Base-by-base conservation (phyloP, 2,113 vertebrate genomes). In the Triplophysa siluroides region DNA sequence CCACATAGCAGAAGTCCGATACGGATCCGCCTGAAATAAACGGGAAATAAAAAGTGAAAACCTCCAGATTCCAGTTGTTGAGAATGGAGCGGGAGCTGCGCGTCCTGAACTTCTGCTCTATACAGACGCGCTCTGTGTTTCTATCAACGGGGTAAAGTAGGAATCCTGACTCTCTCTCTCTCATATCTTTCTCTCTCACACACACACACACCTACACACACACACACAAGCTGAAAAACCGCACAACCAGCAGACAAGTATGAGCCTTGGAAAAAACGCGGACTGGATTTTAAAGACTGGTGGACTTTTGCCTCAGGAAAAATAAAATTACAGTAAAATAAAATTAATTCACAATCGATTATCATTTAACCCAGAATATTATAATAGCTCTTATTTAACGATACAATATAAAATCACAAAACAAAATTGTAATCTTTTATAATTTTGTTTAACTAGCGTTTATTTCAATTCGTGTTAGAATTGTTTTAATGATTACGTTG, bases 241-340 rank as follows among this genome's bases (percentile, higher is more conserved):
- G 45, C 81, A 81, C 87, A 84, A 87, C 87, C 87, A 79, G 77
- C 71, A 74, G 87, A 76, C 69, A 47, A 80, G 68, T 52, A 50
- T 77, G 67, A 88, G 90, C 87, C 85, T 83, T 85, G 82, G 78
- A 87, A 87, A 90, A 92, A 92, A 90, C 89, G 78, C 79, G 91
- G 91, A 92, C 81, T 88, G 91, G 90, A 92, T 78, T 85, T 13
- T 23, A 43, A 75, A 80, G 19, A 18, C 16, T 23, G 4, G 2
- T 19, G 43, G 14, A 26, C 19, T 43, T 60, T 41, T 14, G 6
- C 19, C 8, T 43, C 3, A 23, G 8, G 4, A 41, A n/a, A n/a
- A n/a, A n/a, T n/a, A n/a, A 7, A 38, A 29, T 29, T 29, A 29
- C 29, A 4, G 26, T 29, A 29, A 4, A 29, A 29, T 29, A 4